phyloP scores from a whole-genome alignment of 2,113 vertebrate species.

The Sigmodon hispidus region DNA sequence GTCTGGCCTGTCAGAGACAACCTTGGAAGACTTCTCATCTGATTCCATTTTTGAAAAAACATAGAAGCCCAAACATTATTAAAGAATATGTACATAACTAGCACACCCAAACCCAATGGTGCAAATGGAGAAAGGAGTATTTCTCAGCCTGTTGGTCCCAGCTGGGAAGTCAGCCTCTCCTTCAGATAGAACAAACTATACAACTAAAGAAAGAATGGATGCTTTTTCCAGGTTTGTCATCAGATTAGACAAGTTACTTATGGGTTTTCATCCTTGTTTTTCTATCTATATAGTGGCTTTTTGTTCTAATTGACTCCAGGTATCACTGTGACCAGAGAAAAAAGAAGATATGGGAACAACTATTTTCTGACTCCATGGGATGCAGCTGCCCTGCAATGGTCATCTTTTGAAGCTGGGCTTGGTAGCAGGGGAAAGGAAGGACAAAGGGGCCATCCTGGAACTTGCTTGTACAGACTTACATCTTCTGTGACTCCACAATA shows the following conservation, averaged over 20 bases:
- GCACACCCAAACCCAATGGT: not conserved
- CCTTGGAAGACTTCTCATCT: not conserved
- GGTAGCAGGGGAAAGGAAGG: not conserved
- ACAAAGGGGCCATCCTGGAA: not conserved
- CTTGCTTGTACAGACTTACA: not conserved
- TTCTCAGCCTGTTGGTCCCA: not conserved
- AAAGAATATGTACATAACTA: not conserved
- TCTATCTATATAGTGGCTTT: not conserved
- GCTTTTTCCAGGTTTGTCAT: not conserved
- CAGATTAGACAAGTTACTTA: not conserved
- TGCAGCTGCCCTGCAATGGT: not conserved
- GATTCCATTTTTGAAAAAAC: not conserved
- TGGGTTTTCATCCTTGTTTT: not conserved
- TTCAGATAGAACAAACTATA: not conserved
- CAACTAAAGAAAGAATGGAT: not conserved
- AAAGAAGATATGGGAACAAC: not conserved
- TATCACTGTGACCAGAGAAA: not conserved
- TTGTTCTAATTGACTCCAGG: not conserved
- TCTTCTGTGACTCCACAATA: not conserved
- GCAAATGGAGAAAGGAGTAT: not conserved
- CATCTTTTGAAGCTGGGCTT: not conserved
- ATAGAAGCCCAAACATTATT: not conserved
- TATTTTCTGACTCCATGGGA: not conserved
- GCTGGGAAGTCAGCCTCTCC: not conserved
- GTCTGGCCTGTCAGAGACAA: not conserved